Evolutionary conservation across 2,888 invertebrate species (phyloP).

Genomic region (Agelastica alni): DNA sequence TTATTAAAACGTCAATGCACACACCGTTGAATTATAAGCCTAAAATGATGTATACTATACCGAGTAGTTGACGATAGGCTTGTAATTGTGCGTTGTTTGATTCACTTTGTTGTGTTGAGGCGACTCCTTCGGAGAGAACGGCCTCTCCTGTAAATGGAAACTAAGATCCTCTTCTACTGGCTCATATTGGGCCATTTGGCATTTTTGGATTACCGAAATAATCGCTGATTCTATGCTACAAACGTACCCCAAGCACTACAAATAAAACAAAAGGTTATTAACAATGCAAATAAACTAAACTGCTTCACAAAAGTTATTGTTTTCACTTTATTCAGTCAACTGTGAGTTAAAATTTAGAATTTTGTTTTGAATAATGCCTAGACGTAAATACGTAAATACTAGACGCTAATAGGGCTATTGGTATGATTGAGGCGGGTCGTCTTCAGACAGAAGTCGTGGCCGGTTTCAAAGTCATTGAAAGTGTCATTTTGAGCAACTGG

Average conservation of each 20-base stretch:
- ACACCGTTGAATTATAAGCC: no score
- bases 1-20: no score
- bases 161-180: conserved; percentile 68
- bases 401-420: no score
- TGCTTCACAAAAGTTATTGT: background rate
- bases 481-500: no score
- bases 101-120: conserved; percentile 52
- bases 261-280: conserved; percentile 22
- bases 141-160: conserved; percentile 59
- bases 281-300: background rate
- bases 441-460: no score
- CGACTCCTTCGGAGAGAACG: conserved; percentile 49
- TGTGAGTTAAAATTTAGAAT: no score
- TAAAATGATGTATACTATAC: conserved; percentile 9
- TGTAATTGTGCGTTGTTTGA: conserved; percentile 56
- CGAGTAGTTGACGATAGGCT: conserved; percentile 52
- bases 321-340: no score
- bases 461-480: no score
- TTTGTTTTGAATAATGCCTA: no score
- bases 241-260: conserved; percentile 65
- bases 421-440: no score
- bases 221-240: conserved; percentile 66
- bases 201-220: conserved; percentile 63
- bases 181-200: conserved; percentile 63
- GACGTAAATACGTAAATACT: no score